These are phyloP conservation scores for Orthonyx spaldingii DNA, from an alignment of 2,113 vertebrate genomes.

Conservation along the genomic window DNA sequence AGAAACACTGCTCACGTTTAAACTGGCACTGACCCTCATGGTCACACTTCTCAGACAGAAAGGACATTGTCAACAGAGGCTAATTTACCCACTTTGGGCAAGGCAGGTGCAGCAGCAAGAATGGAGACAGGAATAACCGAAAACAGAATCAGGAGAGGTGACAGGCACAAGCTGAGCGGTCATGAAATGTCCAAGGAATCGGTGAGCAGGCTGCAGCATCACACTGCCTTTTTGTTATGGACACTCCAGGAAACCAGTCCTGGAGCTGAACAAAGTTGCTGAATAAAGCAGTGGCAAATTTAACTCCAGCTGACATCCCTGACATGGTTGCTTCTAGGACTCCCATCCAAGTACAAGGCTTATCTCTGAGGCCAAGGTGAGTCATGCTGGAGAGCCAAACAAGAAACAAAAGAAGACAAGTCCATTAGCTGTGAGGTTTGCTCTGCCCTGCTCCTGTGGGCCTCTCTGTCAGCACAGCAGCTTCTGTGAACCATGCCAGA, in stretches of 20 bases:
- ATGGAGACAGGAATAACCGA: background rate
- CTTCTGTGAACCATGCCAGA: background rate
- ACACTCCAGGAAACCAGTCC: background rate
- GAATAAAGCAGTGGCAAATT: background rate
- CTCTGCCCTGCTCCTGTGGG: background rate
- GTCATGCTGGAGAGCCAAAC: background rate
- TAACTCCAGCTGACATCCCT: background rate
- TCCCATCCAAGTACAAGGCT: background rate
- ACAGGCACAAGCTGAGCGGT: background rate
- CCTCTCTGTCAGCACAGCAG: background rate
- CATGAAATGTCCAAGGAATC: background rate
- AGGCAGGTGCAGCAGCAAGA: background rate
- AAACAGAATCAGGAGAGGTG: background rate
- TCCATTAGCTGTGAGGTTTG: background rate
- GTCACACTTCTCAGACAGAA: background rate
- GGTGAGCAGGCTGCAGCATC: background rate
- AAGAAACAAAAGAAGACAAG: background rate
- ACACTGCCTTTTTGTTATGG: background rate
- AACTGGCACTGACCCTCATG: background rate
- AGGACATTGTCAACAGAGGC: accelerated
- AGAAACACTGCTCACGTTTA: background rate
- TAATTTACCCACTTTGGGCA: background rate
- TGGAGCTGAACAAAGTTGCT: background rate
- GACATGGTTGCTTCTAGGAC: background rate
- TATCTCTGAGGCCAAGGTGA: background rate